A percentile compares a stretch with the other conserved stretches of the same genome.
phyloP scores from a whole-genome alignment of 2,888 invertebrate genomes.

The Zygothrica quintamaculata region DNA sequence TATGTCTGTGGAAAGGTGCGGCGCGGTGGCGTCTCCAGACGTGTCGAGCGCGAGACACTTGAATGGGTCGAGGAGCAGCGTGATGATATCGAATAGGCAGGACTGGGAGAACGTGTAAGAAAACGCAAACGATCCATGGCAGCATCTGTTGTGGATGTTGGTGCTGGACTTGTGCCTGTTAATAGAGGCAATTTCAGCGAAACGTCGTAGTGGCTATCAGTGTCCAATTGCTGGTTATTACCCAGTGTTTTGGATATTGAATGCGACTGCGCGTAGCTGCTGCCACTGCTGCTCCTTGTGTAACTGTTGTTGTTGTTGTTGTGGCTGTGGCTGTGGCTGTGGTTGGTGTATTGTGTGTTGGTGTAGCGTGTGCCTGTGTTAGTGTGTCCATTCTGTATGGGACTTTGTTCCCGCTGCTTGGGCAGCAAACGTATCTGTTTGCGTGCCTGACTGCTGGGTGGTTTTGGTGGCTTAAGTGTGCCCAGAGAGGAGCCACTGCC shows the following conservation, averaged over 20 bases:
- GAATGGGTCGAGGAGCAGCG: slow-evolving; percentile 70
- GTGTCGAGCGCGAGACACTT: slow-evolving; percentile 59
- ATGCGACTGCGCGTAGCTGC: slow-evolving; percentile 59
- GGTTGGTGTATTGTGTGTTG: slow-evolving; percentile 28
- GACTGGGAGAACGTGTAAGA: slow-evolving; percentile 86
- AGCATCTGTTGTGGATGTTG: slow-evolving; percentile 27
- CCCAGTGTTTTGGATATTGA: slow-evolving; percentile 54
- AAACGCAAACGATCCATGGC: slow-evolving; percentile 67
- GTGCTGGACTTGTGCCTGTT: slow-evolving; percentile 35
- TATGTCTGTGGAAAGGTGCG: slow-evolving; percentile 89
- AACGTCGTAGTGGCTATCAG: slow-evolving; percentile 64
- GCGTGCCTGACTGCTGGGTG: slow-evolving; percentile 79
- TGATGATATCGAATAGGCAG: slow-evolving; percentile 83
- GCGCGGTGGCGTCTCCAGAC: slow-evolving; percentile 85
- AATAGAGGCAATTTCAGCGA: slow-evolving; percentile 75
- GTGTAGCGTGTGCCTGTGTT: slow-evolving; percentile 3
- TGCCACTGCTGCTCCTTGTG: slow-evolving; percentile 36
- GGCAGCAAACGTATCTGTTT: slow-evolving; percentile 77
- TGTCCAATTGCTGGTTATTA: slow-evolving; percentile 41
- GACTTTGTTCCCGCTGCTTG: slow-evolving; percentile 74
- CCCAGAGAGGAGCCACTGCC: slow-evolving; percentile 71
- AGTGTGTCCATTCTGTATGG: slow-evolving; percentile 56
- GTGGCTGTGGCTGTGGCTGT: slow-evolving; percentile 16
- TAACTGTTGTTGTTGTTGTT: slow-evolving; percentile 19
- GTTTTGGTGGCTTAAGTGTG: slow-evolving; percentile 77